phyloP scores from a whole-genome alignment of 2,113 vertebrate species.

The Cairina moschata region DNA sequence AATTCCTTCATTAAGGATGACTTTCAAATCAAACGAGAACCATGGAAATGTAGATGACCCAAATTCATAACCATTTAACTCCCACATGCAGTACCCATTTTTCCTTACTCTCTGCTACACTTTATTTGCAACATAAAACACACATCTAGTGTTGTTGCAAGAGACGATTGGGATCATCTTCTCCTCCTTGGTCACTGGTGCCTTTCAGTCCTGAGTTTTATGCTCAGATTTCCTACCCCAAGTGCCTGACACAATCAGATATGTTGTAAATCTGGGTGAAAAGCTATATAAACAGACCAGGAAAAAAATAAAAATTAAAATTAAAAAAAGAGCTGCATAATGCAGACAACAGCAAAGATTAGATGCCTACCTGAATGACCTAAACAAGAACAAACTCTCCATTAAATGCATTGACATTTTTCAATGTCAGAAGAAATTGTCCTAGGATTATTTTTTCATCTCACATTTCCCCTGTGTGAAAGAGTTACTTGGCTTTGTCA shows the following conservation, averaged over 20 bases:
- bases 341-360: neutral
- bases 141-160: rapidly evolving
- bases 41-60: neutral
- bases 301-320: neutral
- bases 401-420: rapidly evolving
- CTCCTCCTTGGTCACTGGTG: neutral
- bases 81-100: neutral
- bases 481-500: neutral
- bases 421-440: neutral
- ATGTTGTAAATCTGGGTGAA: neutral
- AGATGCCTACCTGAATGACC: neutral
- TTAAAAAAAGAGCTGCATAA: too few relatives aligned
- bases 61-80: neutral
- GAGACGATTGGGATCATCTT: rapidly evolving
- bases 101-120: neutral
- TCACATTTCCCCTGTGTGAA: neutral
- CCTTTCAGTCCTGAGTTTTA: neutral
- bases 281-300: neutral
- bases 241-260: neutral
- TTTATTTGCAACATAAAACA: neutral
- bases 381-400: neutral
- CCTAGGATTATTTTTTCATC: neutral
- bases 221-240: neutral
- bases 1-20: neutral
- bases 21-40: neutral